phyloP scores from a whole-genome alignment of 1,140 invertebrate genomes.

The Diorhabda sublineata region DNA sequence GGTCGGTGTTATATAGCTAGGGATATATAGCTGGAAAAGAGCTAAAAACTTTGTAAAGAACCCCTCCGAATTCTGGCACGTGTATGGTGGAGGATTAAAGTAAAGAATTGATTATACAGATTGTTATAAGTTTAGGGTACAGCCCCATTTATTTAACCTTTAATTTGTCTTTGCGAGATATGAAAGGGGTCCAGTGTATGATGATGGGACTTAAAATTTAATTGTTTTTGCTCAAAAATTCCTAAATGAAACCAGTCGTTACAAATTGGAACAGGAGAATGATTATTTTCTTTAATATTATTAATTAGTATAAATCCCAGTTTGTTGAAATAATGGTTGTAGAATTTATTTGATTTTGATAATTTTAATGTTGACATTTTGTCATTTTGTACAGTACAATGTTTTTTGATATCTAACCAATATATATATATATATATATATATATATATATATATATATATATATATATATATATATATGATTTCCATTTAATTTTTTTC shows the following conservation, averaged over 20 bases:
- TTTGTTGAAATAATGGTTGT: no score
- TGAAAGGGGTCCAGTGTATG: neutral
- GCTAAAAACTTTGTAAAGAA: neutral
- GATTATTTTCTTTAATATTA: neutral
- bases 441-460: no score
- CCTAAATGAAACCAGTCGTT: neutral
- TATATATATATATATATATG: no score
- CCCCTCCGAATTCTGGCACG: neutral
- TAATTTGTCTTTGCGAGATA: neutral
- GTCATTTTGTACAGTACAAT: no score
- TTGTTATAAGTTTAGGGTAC: neutral
- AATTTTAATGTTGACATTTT: no score
- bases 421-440: no score
- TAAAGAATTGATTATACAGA: constrained; percentile 3
- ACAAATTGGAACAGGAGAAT: neutral
- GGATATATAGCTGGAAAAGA: neutral
- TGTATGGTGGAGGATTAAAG: neutral
- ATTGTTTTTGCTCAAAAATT: neutral
- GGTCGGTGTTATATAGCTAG: neutral
- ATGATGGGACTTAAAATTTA: neutral
- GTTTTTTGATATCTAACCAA: no score
- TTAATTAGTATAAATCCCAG: no score
- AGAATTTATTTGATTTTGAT: no score
- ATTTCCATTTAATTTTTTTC: no score
- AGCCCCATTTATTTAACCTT: constrained; percentile 1